Evolutionary conservation across 2,113 vertebrate species (phyloP), one percentile per base, ranked within the genome.

Genomic region (Tympanuchus pallidicinctus): DNA sequence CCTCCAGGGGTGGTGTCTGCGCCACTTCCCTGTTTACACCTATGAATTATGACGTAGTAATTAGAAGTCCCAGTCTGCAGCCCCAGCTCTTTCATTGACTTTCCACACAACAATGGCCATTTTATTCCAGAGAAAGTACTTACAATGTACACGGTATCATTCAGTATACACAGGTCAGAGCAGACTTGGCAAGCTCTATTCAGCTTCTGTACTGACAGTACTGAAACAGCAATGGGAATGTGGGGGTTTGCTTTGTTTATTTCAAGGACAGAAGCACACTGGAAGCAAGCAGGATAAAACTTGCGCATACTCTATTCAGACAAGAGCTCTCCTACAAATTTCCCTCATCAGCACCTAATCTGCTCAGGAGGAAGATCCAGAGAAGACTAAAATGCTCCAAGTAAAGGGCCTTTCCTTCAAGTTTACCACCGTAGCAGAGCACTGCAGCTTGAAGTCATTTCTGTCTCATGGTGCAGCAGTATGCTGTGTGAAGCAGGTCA

Each of bases 21-120:
- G 30, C 52, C 27, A 30, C 52, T 30, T 54, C 52, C 27, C 27
- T 9, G 27, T 82, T 42, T 25, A 78, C 17, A 63, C 12, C 13
- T 54, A 7, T 17, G 6, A 3, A 1, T 48, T 40, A 19, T 47
- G 34, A 32, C 64, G 14, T 5, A 70, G 38, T 19, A 82, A 7
- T 32, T 57, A 48, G 4, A 77, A 82, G 6, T 52, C 63, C 25
- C 32, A 11, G 0, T 11, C 36, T 70, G 61, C n/a, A 13, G 3
- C n/a, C 16, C 34, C 45, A 9, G 20, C 8, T 43, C 52, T 84
- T 52, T 47, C 61, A 25, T 3, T 54, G 64, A 43, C 5, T 69
- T 69, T 66, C n/a, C 45, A 20, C 4, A 3, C 1, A 0, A 4
- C 1, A 0, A 56, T 4, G 0, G 21, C 13, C 45, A 36, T 32